A percentile compares a stretch with the other conserved stretches of the same genome.
These are phyloP conservation scores for Tinea pellionella DNA, from an alignment of 2,888 invertebrate species.

Conservation along the genomic window DNA sequence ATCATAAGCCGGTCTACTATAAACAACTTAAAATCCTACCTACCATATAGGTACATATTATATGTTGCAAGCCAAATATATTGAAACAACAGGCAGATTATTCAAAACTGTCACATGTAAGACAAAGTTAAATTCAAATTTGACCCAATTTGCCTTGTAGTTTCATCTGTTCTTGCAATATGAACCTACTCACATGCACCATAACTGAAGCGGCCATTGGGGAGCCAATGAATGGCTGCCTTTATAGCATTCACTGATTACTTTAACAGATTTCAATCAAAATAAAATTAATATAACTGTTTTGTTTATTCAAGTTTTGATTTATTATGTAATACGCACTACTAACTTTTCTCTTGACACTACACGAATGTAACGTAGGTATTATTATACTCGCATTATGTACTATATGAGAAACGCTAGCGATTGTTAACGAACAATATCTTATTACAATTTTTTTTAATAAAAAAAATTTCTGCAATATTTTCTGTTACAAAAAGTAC, in stretches of 20 bases:
- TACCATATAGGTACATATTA: too few relatives aligned
- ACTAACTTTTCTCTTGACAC: too few relatives aligned
- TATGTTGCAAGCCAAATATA: too few relatives aligned
- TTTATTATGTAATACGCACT: not conserved
- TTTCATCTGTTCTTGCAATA: conserved; percentile 19
- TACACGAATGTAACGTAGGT: too few relatives aligned
- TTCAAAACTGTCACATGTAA: not conserved
- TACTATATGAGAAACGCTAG: too few relatives aligned
- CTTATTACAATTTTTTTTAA: too few relatives aligned
- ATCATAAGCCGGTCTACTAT: too few relatives aligned
- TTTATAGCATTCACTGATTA: conserved; percentile 16
- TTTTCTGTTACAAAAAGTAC: too few relatives aligned
- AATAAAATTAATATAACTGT: conserved; percentile 14
- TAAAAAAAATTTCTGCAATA: too few relatives aligned
- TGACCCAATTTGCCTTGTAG: conserved; percentile 17
- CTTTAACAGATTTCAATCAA: conserved; percentile 20
- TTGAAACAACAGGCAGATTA: not conserved
- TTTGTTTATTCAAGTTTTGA: not conserved
- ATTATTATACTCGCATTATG: too few relatives aligned
- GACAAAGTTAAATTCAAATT: conserved; percentile 17
- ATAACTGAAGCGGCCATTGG: not conserved
- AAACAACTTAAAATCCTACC: too few relatives aligned
- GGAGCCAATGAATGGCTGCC: not conserved
- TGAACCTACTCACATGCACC: not conserved
- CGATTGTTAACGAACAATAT: too few relatives aligned